Conservation (phyloP, 2,113 vertebrate species). For the Psilopsiagon aurifrons region DNA sequence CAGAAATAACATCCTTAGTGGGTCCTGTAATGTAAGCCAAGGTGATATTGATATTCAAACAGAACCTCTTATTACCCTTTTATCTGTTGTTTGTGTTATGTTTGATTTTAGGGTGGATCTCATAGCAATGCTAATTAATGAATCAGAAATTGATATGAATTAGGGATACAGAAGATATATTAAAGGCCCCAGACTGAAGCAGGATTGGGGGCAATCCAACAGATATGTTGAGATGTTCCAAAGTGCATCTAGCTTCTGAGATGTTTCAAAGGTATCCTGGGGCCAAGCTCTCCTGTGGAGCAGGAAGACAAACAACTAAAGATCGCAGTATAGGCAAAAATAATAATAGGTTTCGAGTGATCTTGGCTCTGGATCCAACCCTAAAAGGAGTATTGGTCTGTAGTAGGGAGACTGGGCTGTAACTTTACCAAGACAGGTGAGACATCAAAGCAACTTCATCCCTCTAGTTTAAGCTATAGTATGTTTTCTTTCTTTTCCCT, state of each 20-base stretch:
- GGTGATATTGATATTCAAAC: not conserved
- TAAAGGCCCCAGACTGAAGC: not conserved
- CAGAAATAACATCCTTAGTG: not conserved
- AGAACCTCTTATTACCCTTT: not conserved
- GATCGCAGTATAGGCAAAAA: not conserved
- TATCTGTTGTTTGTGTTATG: not conserved
- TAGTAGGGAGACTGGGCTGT: not conserved
- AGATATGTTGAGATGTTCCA: not conserved
- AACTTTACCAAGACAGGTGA: not conserved
- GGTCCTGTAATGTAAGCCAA: not conserved
- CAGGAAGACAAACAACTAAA: not conserved
- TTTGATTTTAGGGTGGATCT: not conserved
- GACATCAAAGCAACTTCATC: not conserved
- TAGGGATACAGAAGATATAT: not conserved
- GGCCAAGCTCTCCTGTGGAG: not conserved
- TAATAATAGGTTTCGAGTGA: not conserved
- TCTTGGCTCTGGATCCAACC: not conserved
- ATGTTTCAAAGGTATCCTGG: not conserved
- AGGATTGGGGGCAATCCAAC: accelerated
- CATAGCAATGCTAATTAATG: not conserved
- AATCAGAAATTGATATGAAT: not conserved
- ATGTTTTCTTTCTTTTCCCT: not conserved
- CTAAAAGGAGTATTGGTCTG: not conserved
- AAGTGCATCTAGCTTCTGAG: not conserved
- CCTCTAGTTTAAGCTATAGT: not conserved